Base-by-base conservation (phyloP, 1,140 invertebrate species). In the Bombus difficillimus region DNA sequence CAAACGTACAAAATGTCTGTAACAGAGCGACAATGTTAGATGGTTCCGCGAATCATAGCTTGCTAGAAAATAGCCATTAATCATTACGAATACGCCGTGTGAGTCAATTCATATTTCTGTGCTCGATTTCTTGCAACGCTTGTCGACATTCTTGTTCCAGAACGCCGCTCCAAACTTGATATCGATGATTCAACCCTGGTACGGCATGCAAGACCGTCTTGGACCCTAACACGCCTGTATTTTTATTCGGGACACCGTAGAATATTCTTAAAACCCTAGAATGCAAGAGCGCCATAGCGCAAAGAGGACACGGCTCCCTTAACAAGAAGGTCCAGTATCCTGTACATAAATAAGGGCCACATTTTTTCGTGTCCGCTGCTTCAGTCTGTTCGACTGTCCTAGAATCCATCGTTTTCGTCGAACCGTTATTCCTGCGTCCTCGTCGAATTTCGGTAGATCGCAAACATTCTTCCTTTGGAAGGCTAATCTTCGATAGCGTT, bases 231-330 rank as follows among this genome's bases (percentile, higher is more conserved):
- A 97, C 98, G 1, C 98, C 98, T 71, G 96, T 94, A 2, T 86
- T 81, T 0, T 83, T 87, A 79, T 96, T 96, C 0, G 95, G 83
- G 15, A 95, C 92, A 25, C 96, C 96, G 93, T 98, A 99, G 93
- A 99, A 99, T 1, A 99, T 96, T 88, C 97, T 96, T 47, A 96
- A 96, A 0, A 97, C 97, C 88, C 99, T 95, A 43, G 98, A 98
- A 95, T 99, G 99, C 1, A 99, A 96, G 72, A 99, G 94, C 1
- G 98, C 98, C 99, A 99, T 99, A 0, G 98, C 96, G 95, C 99
- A 99, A 97, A 99, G 98, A 4, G 98, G 93, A 95, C 99, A 99
- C 0, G 99, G 99, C 93, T 99, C 99, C 81, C 96, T 96, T 3
- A 97, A 96, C 25, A 98, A 92, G 93, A 98, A 99, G 2, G 98